Evolutionary conservation across 1,140 invertebrate species (phyloP), one percentile per base, ranked within the genome.

Genomic region (Drosophila pallidifrons): DNA sequence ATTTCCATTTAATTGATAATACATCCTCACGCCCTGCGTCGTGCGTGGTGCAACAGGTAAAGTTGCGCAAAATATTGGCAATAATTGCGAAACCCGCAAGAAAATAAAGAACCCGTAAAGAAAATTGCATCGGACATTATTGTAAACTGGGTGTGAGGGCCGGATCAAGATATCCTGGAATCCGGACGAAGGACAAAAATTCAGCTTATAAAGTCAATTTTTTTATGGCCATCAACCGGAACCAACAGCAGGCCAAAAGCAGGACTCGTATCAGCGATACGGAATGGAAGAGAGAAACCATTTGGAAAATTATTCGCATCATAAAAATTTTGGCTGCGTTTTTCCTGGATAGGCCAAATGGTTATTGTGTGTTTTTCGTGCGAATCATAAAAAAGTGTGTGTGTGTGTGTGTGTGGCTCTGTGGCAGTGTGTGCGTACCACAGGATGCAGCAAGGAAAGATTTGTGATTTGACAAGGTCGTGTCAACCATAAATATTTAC

Each of bases 401-500:
- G 41, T 43, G 45, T 41, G 65, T 73, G 75, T 73, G 41, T 43
- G 41, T 43, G 41, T 43, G n/a, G 3, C 20, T 25, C 20, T 25
- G 20, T 25, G 20, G 20, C 20, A 25, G 45, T 38, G 79, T 72
- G 75, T 59, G 51, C 30, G 45, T 65, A 52, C 32, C 11, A 63
- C 72, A 72, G 74, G 73, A 75, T 59, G 35, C 46, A 28, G 32
- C n/a, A 16, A 57, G 46, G 11, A 45, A 5, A 54, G 30, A 55
- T 51, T 59, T 49, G 38, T 38, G 64, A 58, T 28, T 43, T 46
- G 60, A 65, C 85, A 89, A 88, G 85, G 85, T 89, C 83, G 76
- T 81, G 83, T 75, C 85, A 85, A 85, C 81, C 81, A 88, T 88
- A 88, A 88, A 88, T 89, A 88, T 89, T 88, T 89, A 89, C 85